A percentile compares a stretch with the other conserved stretches of the same genome.
These are phyloP conservation scores for Setophaga coronata DNA, from an alignment of 2,113 vertebrate species.

Conservation along the genomic window DNA sequence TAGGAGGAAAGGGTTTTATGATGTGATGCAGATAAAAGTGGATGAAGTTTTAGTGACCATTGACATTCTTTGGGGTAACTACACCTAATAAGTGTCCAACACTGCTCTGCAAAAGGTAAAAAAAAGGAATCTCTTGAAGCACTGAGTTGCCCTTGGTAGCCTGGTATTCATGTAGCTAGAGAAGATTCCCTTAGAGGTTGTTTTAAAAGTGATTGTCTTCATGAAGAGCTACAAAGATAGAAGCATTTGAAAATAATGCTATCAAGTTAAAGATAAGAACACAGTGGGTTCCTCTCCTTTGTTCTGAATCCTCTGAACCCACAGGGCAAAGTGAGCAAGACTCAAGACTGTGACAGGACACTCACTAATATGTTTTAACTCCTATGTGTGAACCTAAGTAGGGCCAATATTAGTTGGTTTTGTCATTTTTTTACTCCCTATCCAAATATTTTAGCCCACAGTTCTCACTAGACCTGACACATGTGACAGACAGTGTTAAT, in stretches of 20 bases:
- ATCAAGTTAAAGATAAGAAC: background rate
- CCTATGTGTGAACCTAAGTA: background rate
- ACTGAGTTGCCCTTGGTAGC: background rate
- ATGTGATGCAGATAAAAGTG: background rate
- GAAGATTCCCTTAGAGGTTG: background rate
- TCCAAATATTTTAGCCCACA: background rate
- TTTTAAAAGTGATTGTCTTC: background rate
- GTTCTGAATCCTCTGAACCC: background rate
- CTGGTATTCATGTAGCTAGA: background rate
- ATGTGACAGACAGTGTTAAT: background rate
- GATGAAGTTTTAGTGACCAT: background rate
- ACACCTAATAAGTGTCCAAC: background rate
- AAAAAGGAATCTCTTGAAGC: background rate
- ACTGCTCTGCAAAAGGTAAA: background rate
- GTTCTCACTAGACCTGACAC: background rate
- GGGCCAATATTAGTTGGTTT: background rate
- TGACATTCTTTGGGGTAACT: background rate
- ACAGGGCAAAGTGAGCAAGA: background rate
- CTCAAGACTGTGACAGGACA: background rate
- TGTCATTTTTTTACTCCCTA: background rate
- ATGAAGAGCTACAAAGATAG: background rate
- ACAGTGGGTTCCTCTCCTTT: accelerated
- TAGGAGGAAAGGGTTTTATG: background rate
- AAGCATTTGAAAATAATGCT: background rate
- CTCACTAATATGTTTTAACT: background rate